Conservation (phyloP, 92 coral and sea anemone genomes). For the Epizoanthus rinbou region DNA sequence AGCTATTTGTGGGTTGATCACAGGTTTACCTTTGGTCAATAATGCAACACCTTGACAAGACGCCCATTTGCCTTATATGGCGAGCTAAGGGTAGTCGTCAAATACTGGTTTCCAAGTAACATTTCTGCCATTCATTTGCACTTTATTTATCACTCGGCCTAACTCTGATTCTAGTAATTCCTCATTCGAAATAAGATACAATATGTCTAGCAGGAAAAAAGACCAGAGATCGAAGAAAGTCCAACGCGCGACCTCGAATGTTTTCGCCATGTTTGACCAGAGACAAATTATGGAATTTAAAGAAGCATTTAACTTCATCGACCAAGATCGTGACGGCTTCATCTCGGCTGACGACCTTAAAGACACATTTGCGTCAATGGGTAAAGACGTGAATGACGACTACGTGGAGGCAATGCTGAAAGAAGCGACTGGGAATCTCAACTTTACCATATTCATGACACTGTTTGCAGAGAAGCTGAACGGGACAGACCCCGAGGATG, state of each 20-base stretch:
- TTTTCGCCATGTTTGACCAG: slow-evolving; percentile 57
- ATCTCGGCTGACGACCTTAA: slow-evolving; percentile 45
- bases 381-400: slow-evolving; percentile 36
- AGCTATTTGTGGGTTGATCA: no score
- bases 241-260: slow-evolving; percentile 55
- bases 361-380: slow-evolving; percentile 52
- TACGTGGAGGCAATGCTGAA: slow-evolving; percentile 55
- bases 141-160: no score
- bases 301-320: slow-evolving; percentile 50
- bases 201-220: slow-evolving; percentile 27
- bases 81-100: no score
- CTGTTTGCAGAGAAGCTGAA: slow-evolving; percentile 59
- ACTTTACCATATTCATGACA: slow-evolving; percentile 59
- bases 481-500: slow-evolving; percentile 56
- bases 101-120: no score
- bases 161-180: no score
- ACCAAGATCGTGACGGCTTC: slow-evolving; percentile 51
- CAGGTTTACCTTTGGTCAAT: no score
- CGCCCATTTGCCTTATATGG: no score
- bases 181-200: no score
- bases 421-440: slow-evolving; percentile 47
- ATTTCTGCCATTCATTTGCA: no score
- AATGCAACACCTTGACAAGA: no score
- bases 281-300: slow-evolving; percentile 53
- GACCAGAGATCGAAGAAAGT: slow-evolving; percentile 55